These are phyloP conservation scores for Bungarus multicinctus DNA, from an alignment of 2,113 vertebrate genomes.

Conservation along the genomic window DNA sequence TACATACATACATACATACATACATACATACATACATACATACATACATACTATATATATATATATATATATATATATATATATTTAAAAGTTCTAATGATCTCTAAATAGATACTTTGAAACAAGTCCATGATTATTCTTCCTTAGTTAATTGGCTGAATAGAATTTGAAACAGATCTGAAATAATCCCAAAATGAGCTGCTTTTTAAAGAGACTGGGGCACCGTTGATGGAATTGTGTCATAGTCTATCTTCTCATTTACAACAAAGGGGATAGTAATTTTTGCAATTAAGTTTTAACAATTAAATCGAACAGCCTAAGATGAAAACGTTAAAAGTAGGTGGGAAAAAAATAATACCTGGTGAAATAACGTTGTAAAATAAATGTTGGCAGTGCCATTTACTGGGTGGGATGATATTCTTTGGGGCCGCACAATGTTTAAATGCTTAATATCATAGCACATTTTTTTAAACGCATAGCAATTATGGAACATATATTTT, in stretches of 20 bases:
- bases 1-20: too few relatives aligned
- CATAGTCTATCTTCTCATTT: not conserved
- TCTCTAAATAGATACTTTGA: conserved; percentile 48
- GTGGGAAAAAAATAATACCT: not conserved
- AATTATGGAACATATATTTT: not conserved
- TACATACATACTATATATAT: too few relatives aligned
- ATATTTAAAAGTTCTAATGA: conserved; percentile 47
- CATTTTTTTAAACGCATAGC: not conserved
- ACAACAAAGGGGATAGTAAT: conserved; percentile 27
- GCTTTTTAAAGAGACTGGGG: conserved; percentile 45
- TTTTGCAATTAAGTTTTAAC: conserved; percentile 8
- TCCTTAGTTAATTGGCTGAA: conserved; percentile 15
- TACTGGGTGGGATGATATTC: not conserved
- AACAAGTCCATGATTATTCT: conserved; percentile 62
- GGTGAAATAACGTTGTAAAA: not conserved
- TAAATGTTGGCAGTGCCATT: not conserved
- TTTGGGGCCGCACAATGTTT: not conserved
- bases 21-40: too few relatives aligned
- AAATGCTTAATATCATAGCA: not conserved
- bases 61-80: too few relatives aligned
- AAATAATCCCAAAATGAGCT: conserved; percentile 30
- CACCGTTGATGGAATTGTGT: not conserved
- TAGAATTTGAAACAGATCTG: conserved; percentile 58
- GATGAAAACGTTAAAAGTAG: not conserved
- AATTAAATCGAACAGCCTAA: conserved; percentile 11